Percentiles rank a stretch among this genome's conserved stretches.
phyloP scores from a whole-genome alignment of 1,140 invertebrate genomes.

The Lordiphosa collinella region DNA sequence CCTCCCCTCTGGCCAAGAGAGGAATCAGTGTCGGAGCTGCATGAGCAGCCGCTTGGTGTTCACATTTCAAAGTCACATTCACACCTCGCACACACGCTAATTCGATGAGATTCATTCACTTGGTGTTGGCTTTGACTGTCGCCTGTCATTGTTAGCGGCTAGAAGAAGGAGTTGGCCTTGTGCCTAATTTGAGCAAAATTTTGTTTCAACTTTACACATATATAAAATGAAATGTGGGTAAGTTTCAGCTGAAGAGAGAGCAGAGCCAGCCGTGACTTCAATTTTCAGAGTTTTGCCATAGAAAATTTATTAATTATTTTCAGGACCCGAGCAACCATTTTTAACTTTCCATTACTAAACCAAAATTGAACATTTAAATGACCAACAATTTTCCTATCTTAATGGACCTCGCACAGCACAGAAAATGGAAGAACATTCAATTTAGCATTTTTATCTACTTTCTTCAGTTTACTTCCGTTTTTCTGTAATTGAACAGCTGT shows the following conservation, averaged over 20 bases:
- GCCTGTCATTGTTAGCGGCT: neutral
- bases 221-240: no score
- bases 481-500: conserved; percentile 34
- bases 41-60: neutral
- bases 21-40: neutral
- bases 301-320: no score
- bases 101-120: conserved; percentile 5
- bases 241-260: no score
- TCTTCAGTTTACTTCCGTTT: conserved; percentile 22
- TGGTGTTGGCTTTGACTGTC: neutral
- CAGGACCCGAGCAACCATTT: no score
- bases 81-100: conserved; percentile 2
- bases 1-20: neutral
- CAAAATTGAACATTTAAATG: neutral
- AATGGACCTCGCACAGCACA: conserved; percentile 4
- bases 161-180: neutral
- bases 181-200: no score
- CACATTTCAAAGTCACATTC: conserved; percentile 10
- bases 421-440: conserved; percentile 26
- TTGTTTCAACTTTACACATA: no score
- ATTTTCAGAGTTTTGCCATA: no score
- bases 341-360: no score
- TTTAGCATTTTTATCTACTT: conserved; percentile 25
- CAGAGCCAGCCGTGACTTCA: no score
- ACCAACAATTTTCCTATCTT: conserved; percentile 3